Evolutionary conservation across 37 sponge, comb jelly and placozoan genomes (phyloP).

Genomic region (Cliona cf. orientalis): DNA sequence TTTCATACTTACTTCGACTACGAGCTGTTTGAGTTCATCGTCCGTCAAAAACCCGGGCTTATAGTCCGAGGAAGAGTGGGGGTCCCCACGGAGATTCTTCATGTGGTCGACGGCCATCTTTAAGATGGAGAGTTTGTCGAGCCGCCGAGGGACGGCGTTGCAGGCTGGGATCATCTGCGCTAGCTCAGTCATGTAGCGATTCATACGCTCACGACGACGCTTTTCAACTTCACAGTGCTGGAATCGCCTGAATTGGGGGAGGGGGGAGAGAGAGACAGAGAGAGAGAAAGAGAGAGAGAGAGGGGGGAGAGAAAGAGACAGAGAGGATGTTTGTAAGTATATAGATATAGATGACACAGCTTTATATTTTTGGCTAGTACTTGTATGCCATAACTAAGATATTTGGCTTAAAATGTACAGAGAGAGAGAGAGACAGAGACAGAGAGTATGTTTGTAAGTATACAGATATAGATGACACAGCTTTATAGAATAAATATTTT

Average conservation of each 20-base stretch:
- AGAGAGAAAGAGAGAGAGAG: background rate
- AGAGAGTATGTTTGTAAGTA: no score
- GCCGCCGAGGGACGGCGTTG: constrained; percentile 76
- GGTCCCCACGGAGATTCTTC: constrained; percentile 87
- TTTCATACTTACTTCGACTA: constrained; percentile 80
- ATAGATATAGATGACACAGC: no score
- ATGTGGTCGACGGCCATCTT: constrained; percentile 95
- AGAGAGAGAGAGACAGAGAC: no score
- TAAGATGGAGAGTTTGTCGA: constrained; percentile 87
- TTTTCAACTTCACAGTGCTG: constrained; percentile 95
- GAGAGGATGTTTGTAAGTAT: background rate
- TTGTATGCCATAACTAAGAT: no score
- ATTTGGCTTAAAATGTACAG: no score
- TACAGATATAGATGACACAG: no score
- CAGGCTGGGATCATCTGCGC: constrained; percentile 94
- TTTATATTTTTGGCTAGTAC: no score
- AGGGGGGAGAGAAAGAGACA: background rate
- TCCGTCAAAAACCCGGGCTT: constrained; percentile 85
- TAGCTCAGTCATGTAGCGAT: constrained; percentile 88
- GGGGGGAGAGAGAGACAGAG: background rate
- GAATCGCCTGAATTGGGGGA: constrained; percentile 26
- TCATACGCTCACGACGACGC: constrained; percentile 87
- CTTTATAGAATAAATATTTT: no score
- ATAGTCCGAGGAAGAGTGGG: constrained; percentile 53
- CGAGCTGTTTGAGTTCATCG: constrained; percentile 90